Conservation (phyloP, 2,888 invertebrate genomes). For the Baccha elongata region DNA sequence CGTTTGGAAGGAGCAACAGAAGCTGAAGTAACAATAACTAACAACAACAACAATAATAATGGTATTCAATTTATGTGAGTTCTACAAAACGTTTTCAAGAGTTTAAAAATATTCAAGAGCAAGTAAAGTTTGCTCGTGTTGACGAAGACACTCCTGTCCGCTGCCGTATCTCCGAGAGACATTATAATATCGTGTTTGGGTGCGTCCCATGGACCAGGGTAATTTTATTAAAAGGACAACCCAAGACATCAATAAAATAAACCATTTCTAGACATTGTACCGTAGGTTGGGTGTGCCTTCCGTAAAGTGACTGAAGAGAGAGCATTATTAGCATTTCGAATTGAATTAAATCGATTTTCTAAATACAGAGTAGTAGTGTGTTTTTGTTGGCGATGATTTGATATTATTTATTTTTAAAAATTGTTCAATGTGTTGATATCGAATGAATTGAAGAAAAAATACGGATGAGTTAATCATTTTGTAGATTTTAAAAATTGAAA, state of each 20-base stretch:
- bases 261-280: not conserved
- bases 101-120: constrained; percentile 25
- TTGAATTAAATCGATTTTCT: constrained; percentile 35
- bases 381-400: constrained; percentile 24
- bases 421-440: not conserved
- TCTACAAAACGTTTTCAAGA: constrained; percentile 32
- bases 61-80: constrained; percentile 38
- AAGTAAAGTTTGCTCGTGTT: constrained; percentile 25
- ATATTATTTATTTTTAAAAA: constrained; percentile 5
- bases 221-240: constrained; percentile 52
- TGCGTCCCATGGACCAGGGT: constrained; percentile 33
- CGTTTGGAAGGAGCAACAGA: not conserved
- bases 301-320: constrained; percentile 16
- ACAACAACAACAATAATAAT: constrained; percentile 15
- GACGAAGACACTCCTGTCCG: not conserved
- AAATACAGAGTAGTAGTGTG: not conserved
- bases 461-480: not conserved
- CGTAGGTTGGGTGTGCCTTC: not conserved
- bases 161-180: not conserved
- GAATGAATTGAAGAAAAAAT: constrained; percentile 5
- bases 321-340: constrained; percentile 34
- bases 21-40: not conserved
- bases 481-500: not conserved
- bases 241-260: constrained; percentile 33
- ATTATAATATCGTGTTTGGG: constrained; percentile 11